These are phyloP conservation scores for Euzophera pinguis DNA, from an alignment of 2,888 invertebrate genomes.

Conservation along the genomic window DNA sequence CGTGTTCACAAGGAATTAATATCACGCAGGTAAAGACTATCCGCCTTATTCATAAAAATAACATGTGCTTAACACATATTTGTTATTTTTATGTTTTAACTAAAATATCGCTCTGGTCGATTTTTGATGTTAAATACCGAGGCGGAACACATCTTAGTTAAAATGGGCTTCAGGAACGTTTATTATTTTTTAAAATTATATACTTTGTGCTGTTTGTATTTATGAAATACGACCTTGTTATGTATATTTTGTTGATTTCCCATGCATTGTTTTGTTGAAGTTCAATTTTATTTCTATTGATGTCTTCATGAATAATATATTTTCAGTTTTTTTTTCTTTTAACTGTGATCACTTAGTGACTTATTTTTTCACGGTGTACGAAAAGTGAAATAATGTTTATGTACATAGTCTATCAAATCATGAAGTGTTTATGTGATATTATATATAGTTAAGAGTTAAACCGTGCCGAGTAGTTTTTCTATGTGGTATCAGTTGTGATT, in stretches of 20 bases:
- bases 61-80: too few species aligned
- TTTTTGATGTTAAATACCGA: too few species aligned
- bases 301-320: conserved; percentile 26
- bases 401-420: conserved; percentile 74
- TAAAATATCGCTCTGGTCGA: too few species aligned
- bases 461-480: conserved; percentile 80
- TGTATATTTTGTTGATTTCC: conserved; percentile 24
- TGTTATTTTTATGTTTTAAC: too few species aligned
- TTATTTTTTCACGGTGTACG: conserved; percentile 57
- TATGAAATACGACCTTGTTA: conserved; percentile 2
- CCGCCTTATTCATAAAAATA: too few species aligned
- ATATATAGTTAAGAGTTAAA: conserved; percentile 78
- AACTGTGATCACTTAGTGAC: conserved; percentile 49
- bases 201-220: too few species aligned
- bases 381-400: conserved; percentile 56
- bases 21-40: too few species aligned
- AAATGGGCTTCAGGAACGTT: too few species aligned
- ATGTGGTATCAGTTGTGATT: conserved; percentile 80
- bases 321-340: conserved; percentile 34
- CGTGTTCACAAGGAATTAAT: too few species aligned
- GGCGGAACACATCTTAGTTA: too few species aligned
- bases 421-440: conserved; percentile 78
- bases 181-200: not conserved
- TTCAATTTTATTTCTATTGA: conserved; percentile 26
- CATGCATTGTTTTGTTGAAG: conserved; percentile 24